phyloP scores from a whole-genome alignment of 2,113 vertebrate genomes.

The Cnemophilus loriae region DNA sequence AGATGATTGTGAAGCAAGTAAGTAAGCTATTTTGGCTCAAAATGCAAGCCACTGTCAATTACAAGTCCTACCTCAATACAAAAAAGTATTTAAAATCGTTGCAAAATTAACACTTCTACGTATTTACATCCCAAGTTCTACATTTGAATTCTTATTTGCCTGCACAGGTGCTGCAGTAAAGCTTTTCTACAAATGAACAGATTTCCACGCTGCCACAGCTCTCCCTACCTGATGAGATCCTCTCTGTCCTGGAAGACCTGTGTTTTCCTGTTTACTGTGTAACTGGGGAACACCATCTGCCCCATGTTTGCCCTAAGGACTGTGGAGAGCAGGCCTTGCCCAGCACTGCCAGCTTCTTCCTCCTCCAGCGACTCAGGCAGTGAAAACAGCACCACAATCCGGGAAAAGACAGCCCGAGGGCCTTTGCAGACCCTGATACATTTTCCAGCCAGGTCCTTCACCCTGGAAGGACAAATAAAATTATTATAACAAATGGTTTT shows the following conservation, averaged over 20 bases:
- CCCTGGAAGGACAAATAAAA: constrained; percentile 69
- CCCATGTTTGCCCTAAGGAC: constrained; percentile 88
- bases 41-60: neutral
- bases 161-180: neutral
- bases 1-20: neutral
- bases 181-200: neutral
- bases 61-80: neutral
- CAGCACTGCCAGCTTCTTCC: constrained; percentile 84
- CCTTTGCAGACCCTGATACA: constrained; percentile 76
- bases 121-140: neutral
- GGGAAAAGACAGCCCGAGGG: constrained; percentile 85
- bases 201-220: neutral
- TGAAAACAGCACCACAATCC: constrained; percentile 87
- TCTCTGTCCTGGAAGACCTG: constrained; percentile 87
- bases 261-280: constrained; percentile 75
- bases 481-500: fast-evolving
- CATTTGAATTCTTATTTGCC: neutral
- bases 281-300: constrained; percentile 82
- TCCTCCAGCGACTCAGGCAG: constrained; percentile 84
- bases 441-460: constrained; percentile 79
- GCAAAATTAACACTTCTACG: neutral
- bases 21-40: neutral
- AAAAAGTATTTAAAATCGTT: neutral
- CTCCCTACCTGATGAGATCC: constrained; percentile 85
- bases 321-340: constrained; percentile 85